A percentile compares a stretch with the other conserved stretches of the same genome.
These are phyloP conservation scores for Ardeotis arabs DNA, from an alignment of 2,113 vertebrate species.

Conservation along the genomic window DNA sequence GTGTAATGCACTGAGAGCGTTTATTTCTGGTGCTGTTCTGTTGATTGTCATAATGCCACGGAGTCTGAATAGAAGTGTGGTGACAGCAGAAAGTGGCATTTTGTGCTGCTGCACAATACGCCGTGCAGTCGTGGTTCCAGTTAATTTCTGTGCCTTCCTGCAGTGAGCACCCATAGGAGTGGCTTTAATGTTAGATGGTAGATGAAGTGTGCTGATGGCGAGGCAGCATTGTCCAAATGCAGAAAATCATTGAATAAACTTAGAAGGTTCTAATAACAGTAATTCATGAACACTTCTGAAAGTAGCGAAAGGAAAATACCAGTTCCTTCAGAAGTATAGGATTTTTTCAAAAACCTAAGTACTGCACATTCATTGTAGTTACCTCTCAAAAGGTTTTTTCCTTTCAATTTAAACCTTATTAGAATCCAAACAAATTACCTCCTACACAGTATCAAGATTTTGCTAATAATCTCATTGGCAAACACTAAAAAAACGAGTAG, in stretches of 20 bases:
- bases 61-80: background rate
- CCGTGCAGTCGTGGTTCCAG: background rate
- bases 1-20: background rate
- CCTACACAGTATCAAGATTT: background rate
- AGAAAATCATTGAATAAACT: background rate
- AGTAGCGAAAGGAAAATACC: background rate
- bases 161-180: background rate
- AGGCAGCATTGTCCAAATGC: background rate
- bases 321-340: background rate
- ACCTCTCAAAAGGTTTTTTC: background rate
- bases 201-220: background rate
- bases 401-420: background rate
- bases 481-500: background rate
- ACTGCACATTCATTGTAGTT: background rate
- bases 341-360: background rate
- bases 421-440: background rate
- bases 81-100: background rate
- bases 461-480: background rate
- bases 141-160: background rate
- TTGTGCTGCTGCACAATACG: background rate
- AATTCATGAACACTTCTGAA: background rate
- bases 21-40: background rate
- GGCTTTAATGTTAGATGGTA: background rate
- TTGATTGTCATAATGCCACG: background rate
- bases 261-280: background rate